Evolutionary conservation across 1,140 invertebrate species (phyloP).

Genomic region (Drosophila paulistorum): DNA sequence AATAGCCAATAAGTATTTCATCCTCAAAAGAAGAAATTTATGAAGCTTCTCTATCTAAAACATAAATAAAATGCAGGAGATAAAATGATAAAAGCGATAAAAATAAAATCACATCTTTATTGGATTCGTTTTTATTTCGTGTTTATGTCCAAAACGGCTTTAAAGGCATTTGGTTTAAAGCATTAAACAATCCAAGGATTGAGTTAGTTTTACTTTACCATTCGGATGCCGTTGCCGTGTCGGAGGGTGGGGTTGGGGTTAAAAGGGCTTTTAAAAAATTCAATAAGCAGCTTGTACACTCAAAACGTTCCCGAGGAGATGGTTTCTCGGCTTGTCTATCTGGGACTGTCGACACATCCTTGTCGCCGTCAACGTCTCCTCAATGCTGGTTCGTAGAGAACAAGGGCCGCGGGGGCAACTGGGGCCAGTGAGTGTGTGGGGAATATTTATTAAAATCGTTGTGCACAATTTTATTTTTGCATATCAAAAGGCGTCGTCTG

Average conservation of each 20-base stretch:
- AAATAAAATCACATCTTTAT: too few species aligned
- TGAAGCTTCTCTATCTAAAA: too few species aligned
- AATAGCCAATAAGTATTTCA: too few species aligned
- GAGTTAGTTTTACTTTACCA: background rate
- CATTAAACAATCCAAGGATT: conserved; percentile 32
- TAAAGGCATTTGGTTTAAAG: conserved; percentile 47
- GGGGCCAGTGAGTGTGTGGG: conserved; percentile 44
- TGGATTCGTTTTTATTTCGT: too few species aligned
- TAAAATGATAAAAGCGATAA: too few species aligned
- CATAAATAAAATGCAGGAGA: too few species aligned
- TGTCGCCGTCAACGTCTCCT: conserved; percentile 10
- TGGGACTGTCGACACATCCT: conserved; percentile 17
- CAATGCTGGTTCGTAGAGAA: background rate
- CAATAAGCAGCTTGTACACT: conserved; percentile 62
- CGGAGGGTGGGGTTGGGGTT: background rate
- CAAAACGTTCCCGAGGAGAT: conserved; percentile 37
- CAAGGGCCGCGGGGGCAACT: background rate
- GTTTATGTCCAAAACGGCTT: conserved; percentile 7
- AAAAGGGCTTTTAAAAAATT: conserved; percentile 68
- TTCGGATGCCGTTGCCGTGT: background rate
- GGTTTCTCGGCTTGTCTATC: conserved; percentile 39
- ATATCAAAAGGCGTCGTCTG: conserved; percentile 67
- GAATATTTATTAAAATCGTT: conserved; percentile 78
- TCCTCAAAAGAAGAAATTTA: too few species aligned
- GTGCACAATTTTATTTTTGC: conserved; percentile 74